Evolutionary conservation across 1,140 invertebrate genomes (phyloP), one percentile per base, ranked within the genome.

Genomic region (Brachionus koreanus): DNA sequence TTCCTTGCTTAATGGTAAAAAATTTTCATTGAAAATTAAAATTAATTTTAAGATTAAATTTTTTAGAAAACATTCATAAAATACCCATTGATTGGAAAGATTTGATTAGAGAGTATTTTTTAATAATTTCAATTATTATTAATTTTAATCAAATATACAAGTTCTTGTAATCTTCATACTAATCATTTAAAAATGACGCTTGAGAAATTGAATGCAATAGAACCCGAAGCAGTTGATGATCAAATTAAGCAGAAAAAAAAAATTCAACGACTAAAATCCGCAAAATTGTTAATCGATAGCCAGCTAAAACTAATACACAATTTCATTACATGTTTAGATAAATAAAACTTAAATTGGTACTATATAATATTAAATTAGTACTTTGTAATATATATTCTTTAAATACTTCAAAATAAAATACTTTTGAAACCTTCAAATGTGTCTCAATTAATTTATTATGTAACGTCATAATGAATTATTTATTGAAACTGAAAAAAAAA

Each of bases 41-140:
- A 37, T 25, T n/a, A 57, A 61, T 6, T 29, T 16, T 29, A 9
- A 33, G 72, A 12, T 43, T 75, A 0, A 25, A 4, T 75, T 52
- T 49, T 61, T 52, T 13, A 79, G 76, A 79, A 5, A 79, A 79
- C 33, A 61, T 79, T 35, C 10, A 29, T n/a, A 61, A 79, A 35
- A 61, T 79, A 42, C 76, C 76, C 10, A 61, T 79, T 42, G 76
- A 57, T 61, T 79, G 76, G 76, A 79, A 79, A 65, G 61, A 79
- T 61, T 65, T 79, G 49, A 61, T 79, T 23, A 25, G 35, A 39
- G 76, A 79, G 76, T 79, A 79, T n/a, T 39, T 39, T 72, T 23
- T 25, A 46, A 29, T 46, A 25, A 13, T 29, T 49, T 46, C 19
- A 25, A 2, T 3, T 10, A 74, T 29, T 23, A 25, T 25, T 43